A percentile compares a stretch with the other conserved stretches of the same genome.
These are phyloP conservation scores for Scaeva pyrastri DNA, from an alignment of 2,888 invertebrate genomes.

Conservation along the genomic window DNA sequence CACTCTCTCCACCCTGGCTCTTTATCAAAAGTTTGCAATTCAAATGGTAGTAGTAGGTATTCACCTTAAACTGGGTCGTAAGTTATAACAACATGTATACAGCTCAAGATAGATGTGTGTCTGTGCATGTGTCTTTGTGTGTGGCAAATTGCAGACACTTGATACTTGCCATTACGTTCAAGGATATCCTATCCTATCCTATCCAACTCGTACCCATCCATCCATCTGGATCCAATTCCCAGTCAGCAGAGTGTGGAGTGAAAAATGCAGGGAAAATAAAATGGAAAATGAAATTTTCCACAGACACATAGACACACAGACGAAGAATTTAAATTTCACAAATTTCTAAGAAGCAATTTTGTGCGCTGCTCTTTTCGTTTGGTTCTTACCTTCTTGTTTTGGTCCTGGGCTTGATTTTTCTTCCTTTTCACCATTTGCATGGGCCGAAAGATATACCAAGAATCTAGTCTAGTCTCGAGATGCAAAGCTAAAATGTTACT, in stretches of 20 bases:
- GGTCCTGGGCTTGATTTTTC: background rate
- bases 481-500: conserved; percentile 55
- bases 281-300: conserved; percentile 72
- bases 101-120: conserved; percentile 19
- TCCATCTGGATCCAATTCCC: conserved; percentile 41
- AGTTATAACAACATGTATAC: conserved; percentile 45
- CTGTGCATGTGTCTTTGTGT: background rate
- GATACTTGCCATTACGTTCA: conserved; percentile 61
- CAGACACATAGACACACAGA: conserved; percentile 73
- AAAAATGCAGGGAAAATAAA: conserved; percentile 49
- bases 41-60: conserved; percentile 40
- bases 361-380: conserved; percentile 20
- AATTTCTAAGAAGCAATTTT: conserved; percentile 72
- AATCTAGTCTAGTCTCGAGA: conserved; percentile 13
- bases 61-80: conserved; percentile 46
- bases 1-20: background rate
- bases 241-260: background rate
- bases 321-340: conserved; percentile 71
- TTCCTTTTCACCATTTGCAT: background rate
- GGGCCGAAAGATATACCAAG: background rate
- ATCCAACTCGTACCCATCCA: conserved; percentile 15
- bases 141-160: conserved; percentile 68
- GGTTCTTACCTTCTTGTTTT: background rate
- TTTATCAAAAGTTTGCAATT: conserved; percentile 44
- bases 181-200: conserved; percentile 42